These are phyloP conservation scores for Troglohyphantes excavatus DNA, from an alignment of 2,888 invertebrate species.

Conservation along the genomic window DNA sequence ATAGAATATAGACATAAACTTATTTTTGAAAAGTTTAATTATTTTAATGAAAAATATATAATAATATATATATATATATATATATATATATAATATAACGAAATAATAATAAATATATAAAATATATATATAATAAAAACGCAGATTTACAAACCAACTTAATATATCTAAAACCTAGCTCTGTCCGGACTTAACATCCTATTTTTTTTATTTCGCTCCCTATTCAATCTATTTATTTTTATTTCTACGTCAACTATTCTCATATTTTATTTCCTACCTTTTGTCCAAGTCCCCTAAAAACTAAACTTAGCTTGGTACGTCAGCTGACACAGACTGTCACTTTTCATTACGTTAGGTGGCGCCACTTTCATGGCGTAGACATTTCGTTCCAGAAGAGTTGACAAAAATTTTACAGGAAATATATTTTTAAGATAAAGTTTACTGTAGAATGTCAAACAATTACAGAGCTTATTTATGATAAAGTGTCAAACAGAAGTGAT, in stretches of 20 bases:
- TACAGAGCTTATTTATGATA: background rate
- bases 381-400: conserved; percentile 10
- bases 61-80: no score
- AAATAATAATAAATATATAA: no score
- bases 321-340: conserved; percentile 56
- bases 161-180: conserved; percentile 36
- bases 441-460: background rate
- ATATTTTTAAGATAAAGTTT: background rate
- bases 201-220: background rate
- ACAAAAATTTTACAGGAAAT: background rate
- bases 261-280: conserved; percentile 1
- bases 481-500: no score
- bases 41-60: no score
- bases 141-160: conserved; percentile 31
- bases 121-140: no score
- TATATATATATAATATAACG: no score
- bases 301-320: conserved; percentile 31
- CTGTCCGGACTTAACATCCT: no score
- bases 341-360: conserved; percentile 70
- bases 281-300: background rate
- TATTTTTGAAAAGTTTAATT: no score
- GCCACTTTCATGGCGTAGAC: conserved; percentile 33
- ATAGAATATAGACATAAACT: no score
- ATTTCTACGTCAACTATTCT: conserved; percentile 1
- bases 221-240: conserved; percentile 23